Conservation (phyloP, 2,113 vertebrate genomes). For the Fulica atra region DNA sequence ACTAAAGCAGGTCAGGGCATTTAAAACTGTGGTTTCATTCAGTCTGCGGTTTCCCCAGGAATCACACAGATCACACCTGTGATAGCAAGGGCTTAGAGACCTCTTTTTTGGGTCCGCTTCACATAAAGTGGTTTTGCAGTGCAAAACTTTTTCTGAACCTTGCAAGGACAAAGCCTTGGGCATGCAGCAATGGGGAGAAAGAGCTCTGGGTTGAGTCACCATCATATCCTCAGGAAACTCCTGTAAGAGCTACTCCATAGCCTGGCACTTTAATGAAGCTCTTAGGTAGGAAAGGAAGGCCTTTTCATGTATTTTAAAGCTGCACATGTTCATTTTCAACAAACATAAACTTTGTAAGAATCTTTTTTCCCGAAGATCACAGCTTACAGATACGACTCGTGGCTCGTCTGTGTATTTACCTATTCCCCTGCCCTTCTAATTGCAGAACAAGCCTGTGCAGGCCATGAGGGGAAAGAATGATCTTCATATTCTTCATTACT, state of each 20-base stretch:
- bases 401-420: background rate
- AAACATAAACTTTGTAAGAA: constrained; percentile 16
- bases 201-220: background rate
- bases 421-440: constrained; percentile 40
- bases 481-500: constrained; percentile 52
- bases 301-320: constrained; percentile 8
- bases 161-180: background rate
- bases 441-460: constrained; percentile 16
- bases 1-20: background rate
- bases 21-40: background rate
- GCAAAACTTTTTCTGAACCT: background rate
- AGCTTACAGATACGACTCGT: background rate
- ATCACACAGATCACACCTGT: background rate
- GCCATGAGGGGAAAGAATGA: constrained; percentile 33
- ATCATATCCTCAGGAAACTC: background rate
- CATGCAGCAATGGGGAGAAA: background rate
- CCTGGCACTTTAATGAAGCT: background rate
- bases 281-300: background rate
- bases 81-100: background rate
- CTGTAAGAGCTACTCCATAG: background rate
- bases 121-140: background rate
- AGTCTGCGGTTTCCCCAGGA: background rate
- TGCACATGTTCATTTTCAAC: background rate
- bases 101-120: background rate
- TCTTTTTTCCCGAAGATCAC: background rate